Conservation (phyloP, 2,888 invertebrate species). For the Junonia oenone region DNA sequence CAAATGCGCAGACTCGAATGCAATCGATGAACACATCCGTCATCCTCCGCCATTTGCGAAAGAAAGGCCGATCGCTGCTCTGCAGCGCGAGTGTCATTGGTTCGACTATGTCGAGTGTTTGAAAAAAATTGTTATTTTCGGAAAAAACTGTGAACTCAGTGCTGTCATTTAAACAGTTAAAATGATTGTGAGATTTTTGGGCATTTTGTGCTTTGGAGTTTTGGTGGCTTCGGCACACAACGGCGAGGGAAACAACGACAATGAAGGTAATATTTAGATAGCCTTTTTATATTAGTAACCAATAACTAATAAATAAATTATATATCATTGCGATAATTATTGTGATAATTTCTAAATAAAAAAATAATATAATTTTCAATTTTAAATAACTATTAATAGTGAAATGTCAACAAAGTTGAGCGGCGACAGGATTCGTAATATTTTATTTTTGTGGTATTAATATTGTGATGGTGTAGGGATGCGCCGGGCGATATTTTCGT, state of each 20-base stretch:
- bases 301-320: not conserved
- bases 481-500: conserved; percentile 24
- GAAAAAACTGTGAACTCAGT: conserved; percentile 64
- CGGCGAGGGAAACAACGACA: conserved; percentile 72
- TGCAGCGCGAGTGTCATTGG: conserved; percentile 68
- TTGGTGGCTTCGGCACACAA: conserved; percentile 69
- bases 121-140: conserved; percentile 59
- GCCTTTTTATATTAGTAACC: conserved; percentile 18
- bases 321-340: not conserved
- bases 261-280: conserved; percentile 63
- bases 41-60: conserved; percentile 79
- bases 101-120: conserved; percentile 72
- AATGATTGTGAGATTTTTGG: conserved; percentile 78
- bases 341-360: not conserved
- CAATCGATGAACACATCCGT: conserved; percentile 79
- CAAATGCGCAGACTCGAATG: conserved; percentile 54
- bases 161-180: conserved; percentile 59
- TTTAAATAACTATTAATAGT: not conserved
- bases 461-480: not conserved
- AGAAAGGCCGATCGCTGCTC: conserved; percentile 65
- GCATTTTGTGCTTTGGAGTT: conserved; percentile 72
- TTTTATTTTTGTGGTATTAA: conserved; percentile 8
- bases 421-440: conserved; percentile 4
- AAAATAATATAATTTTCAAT: not conserved
- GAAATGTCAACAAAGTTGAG: conserved; percentile 3